Base-by-base conservation (phyloP, 2,113 vertebrate species). In the Toxotes chatareus region DNA sequence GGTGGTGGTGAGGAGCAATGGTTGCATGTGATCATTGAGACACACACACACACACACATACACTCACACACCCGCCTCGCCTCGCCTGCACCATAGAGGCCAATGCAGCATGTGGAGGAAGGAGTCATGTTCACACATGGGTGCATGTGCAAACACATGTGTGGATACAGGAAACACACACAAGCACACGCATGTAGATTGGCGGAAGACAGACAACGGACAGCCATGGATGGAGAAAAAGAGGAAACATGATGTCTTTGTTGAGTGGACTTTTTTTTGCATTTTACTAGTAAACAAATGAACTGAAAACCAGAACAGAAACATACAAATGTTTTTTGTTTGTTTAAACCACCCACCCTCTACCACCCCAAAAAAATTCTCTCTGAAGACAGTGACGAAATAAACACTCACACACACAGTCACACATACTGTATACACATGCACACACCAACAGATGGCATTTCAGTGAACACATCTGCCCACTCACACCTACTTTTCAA, bases 321-420 rank as follows among this genome's bases (percentile, higher is more conserved):
- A 86, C 72, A 70, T 31, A 88, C 56, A 88, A 62, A 23, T 56
- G 3, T 17, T 78, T 66, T 51, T 40, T 31, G 36, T 42, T n/a
- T 64, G n/a, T 42, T 72, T 57, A 77, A 91, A 86, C 77, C 81
- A 63, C 85, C 88, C 89, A 81, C 74, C 89, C 86, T 32, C 55
- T 31, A 71, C 88, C 76, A 74, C 85, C 82, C 76, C 66, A 9
- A 69, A 74, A 79, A 64, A 60, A 42, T 82, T 95, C 93, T 88
- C 87, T 95, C 94, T 92, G 89, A 93, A 90, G 93, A 95, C 94
- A 92, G 94, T 94, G 93, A 93, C 91, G 73, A 78, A 73, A 87
- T 72, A 85, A 74, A 78, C 72, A 72, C 83, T 27, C 27, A 80
- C 79, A 79, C 71, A 34, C 74, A 60, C 62, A 49, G 47, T 72